Evolutionary conservation across 1,140 invertebrate genomes (phyloP).

Genomic region (Hylaeus volcanicus): DNA sequence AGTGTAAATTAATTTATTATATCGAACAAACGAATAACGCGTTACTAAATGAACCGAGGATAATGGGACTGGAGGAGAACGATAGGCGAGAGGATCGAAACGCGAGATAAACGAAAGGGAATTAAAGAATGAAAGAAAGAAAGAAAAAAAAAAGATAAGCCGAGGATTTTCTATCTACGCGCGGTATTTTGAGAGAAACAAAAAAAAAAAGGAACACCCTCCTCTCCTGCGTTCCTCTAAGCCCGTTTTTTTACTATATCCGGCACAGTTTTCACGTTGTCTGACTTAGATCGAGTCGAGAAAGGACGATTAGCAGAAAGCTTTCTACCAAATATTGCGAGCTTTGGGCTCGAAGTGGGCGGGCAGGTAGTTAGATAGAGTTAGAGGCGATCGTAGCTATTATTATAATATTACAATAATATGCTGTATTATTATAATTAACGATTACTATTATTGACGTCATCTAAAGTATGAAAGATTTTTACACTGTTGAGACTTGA

Average conservation of each 20-base stretch:
- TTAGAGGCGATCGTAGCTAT: constrained; percentile 77
- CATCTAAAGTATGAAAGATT: constrained; percentile 80
- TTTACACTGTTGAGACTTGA: constrained; percentile 81
- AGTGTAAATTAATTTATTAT: constrained; percentile 77
- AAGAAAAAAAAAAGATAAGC: constrained; percentile 23
- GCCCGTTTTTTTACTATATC: constrained; percentile 55
- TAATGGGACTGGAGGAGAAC: constrained; percentile 48
- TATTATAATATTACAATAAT: constrained; percentile 79
- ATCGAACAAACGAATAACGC: constrained; percentile 59
- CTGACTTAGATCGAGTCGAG: constrained; percentile 53
- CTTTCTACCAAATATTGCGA: constrained; percentile 79
- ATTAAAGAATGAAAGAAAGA: constrained; percentile 20
- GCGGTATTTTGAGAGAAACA: constrained; percentile 8
- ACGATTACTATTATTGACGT: constrained; percentile 79
- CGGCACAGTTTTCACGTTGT: constrained; percentile 54
- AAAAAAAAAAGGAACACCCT: constrained; percentile 31
- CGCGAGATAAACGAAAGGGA: background rate
- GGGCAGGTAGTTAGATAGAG: constrained; percentile 75
- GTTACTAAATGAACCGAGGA: constrained; percentile 42
- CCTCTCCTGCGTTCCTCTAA: constrained; percentile 58
- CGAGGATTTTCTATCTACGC: background rate
- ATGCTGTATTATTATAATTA: constrained; percentile 79
- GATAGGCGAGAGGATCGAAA: constrained; percentile 34
- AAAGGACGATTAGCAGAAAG: constrained; percentile 67
- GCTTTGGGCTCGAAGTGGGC: constrained; percentile 59